phyloP scores from a whole-genome alignment of 2,888 invertebrate species.

The Lycophotia porphyrea region DNA sequence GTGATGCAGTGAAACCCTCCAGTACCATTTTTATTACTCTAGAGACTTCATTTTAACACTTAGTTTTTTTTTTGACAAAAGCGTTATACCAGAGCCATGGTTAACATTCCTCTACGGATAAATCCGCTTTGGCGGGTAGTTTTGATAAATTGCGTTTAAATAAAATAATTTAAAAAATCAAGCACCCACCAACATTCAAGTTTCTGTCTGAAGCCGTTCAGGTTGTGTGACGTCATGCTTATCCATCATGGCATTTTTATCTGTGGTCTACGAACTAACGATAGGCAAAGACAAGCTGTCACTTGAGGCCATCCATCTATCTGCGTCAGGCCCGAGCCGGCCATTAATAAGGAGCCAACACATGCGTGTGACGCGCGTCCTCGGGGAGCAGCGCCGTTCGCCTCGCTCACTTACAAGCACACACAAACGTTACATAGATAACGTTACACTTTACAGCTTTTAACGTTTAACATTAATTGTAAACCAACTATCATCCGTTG shows the following conservation, averaged over 20 bases:
- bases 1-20: background rate
- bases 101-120: background rate
- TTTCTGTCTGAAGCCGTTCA: background rate
- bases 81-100: background rate
- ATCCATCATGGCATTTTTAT: background rate
- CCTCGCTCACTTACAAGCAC: background rate
- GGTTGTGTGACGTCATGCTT: background rate
- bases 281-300: constrained; percentile 16
- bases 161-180: constrained; percentile 9
- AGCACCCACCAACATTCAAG: background rate
- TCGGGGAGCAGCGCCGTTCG: constrained; percentile 11
- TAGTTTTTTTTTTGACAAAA: background rate
- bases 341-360: constrained; percentile 36
- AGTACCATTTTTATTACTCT: no score
- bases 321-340: constrained; percentile 21
- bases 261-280: background rate
- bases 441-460: constrained; percentile 1
- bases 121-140: background rate
- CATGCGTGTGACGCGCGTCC: constrained; percentile 23
- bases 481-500: background rate
- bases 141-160: background rate
- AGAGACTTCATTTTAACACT: background rate
- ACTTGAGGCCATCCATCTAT: constrained; percentile 30
- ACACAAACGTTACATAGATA: background rate
- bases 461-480: background rate